Evolutionary conservation across 2,113 vertebrate species (phyloP).

Genomic region (Brachyhypopomus occidentalis): DNA sequence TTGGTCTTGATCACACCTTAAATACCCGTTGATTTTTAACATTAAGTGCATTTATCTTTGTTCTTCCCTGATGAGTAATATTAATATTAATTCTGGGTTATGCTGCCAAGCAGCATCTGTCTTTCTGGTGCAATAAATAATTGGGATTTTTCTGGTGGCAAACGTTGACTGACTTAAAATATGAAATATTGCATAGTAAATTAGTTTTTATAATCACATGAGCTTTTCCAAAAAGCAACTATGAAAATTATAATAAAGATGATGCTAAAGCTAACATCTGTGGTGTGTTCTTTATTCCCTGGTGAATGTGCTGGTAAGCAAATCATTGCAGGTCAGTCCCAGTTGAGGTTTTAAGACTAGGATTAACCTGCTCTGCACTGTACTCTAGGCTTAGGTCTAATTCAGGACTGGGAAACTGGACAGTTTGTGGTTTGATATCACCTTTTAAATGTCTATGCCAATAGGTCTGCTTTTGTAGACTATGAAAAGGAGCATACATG

Average conservation of each 20-base stretch:
- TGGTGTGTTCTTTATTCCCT: too few species aligned
- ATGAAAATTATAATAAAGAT: conserved; percentile 50
- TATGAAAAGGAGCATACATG: too few species aligned
- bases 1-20: background rate
- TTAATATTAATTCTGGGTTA: conserved; percentile 8
- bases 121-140: conserved; percentile 50
- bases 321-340: background rate
- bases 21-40: conserved; percentile 1
- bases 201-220: conserved; percentile 39
- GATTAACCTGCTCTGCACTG: too few species aligned
- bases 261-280: conserved; percentile 1
- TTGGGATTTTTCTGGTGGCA: conserved; percentile 20
- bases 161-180: background rate
- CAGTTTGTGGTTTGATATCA: too few species aligned
- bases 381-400: too few species aligned
- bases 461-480: too few species aligned
- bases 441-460: too few species aligned
- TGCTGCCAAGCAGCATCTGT: conserved; percentile 12
- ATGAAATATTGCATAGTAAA: conserved; percentile 1
- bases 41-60: conserved; percentile 1
- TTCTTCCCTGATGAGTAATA: conserved; percentile 38
- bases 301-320: background rate
- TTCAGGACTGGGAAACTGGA: too few species aligned
- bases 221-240: conserved; percentile 32
- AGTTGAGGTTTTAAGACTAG: background rate